Evolutionary conservation across 2,797 vertebrate genomes (phyloP).

Genomic region (Fundulus diaphanus): DNA sequence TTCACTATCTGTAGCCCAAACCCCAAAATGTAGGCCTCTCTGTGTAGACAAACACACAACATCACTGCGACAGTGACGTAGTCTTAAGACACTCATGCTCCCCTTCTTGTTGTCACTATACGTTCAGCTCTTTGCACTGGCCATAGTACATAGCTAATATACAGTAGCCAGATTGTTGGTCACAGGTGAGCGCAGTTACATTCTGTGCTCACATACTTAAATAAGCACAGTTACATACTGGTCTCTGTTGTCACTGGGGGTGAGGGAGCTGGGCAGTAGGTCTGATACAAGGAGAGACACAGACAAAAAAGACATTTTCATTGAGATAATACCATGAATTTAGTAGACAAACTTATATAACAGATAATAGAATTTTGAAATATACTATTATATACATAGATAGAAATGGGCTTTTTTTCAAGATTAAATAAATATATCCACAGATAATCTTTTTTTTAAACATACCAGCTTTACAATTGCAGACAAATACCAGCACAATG

Average conservation of each 20-base stretch:
- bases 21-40: constrained; percentile 73
- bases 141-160: constrained; percentile 64
- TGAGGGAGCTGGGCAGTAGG: constrained; percentile 48
- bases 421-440: constrained; percentile 80
- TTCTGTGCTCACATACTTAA: constrained; percentile 75
- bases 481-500: constrained; percentile 79
- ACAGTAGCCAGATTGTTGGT: constrained; percentile 75
- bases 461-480: constrained; percentile 75
- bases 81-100: constrained; percentile 75
- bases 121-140: constrained; percentile 57
- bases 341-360: constrained; percentile 81
- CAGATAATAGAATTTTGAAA: constrained; percentile 76
- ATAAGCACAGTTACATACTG: constrained; percentile 85
- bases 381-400: constrained; percentile 81
- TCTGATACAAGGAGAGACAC: constrained; percentile 70
- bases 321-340: constrained; percentile 79
- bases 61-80: constrained; percentile 77
- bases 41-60: constrained; percentile 68
- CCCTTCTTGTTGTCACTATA: constrained; percentile 43
- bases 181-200: constrained; percentile 80
- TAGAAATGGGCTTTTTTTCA: constrained; percentile 65
- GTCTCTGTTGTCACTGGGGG: constrained; percentile 81
- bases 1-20: constrained; percentile 63
- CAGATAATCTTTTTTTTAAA: constrained; percentile 67
- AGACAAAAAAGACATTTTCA: constrained; percentile 78